Conservation (phyloP, 2,113 vertebrate species). For the Chloropsis hardwickii region DNA sequence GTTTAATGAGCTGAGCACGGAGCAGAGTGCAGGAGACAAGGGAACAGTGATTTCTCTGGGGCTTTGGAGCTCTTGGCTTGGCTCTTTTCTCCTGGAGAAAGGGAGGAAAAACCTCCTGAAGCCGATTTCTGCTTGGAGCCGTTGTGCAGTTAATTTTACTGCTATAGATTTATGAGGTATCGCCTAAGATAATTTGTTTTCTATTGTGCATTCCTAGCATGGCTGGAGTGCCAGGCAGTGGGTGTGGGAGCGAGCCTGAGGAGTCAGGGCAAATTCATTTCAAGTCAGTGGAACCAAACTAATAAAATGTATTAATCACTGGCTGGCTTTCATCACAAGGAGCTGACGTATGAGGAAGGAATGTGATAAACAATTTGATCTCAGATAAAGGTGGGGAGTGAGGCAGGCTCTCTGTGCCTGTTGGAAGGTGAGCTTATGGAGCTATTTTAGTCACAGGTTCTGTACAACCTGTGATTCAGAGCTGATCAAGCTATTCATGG, state of each 20-base stretch:
- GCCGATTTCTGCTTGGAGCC: background rate
- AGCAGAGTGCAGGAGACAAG: background rate
- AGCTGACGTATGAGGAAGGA: slow-evolving; percentile 47
- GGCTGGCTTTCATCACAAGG: slow-evolving; percentile 31
- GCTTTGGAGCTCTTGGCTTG: background rate
- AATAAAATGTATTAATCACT: slow-evolving; percentile 61
- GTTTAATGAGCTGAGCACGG: background rate
- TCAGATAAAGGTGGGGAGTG: slow-evolving; percentile 40
- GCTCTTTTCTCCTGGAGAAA: background rate
- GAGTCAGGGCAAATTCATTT: slow-evolving; percentile 51
- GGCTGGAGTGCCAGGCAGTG: slow-evolving; percentile 45
- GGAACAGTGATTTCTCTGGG: background rate
- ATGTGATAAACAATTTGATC: slow-evolving; percentile 48
- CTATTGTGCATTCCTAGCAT: slow-evolving; percentile 52
- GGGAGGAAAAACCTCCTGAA: background rate
- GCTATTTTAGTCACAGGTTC: slow-evolving; percentile 59
- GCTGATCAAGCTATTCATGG: background rate
- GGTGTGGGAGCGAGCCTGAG: slow-evolving; percentile 57
- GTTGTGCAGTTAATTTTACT: background rate
- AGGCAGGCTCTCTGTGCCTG: background rate
- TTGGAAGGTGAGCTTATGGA: background rate
- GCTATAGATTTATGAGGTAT: slow-evolving; percentile 51
- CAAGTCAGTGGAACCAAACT: slow-evolving; percentile 52
- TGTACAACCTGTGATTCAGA: slow-evolving; percentile 58
- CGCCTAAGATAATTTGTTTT: slow-evolving; percentile 34